Evolutionary conservation across 2,113 vertebrate genomes (phyloP).

Genomic region (Acrocephalus arundinaceus): DNA sequence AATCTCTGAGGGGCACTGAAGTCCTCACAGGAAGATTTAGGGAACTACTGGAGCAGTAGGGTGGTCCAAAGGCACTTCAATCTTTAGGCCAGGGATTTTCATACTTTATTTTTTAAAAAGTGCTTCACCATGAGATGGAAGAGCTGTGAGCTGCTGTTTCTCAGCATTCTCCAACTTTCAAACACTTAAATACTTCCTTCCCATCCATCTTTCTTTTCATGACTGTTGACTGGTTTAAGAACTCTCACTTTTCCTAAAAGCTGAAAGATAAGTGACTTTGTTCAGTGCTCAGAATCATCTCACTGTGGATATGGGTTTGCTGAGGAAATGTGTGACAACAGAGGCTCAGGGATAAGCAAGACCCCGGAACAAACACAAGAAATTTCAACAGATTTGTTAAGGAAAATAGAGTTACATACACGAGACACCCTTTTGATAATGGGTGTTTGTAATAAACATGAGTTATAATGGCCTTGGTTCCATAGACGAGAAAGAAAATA

Average conservation of each 20-base stretch:
- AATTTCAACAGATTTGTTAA: background rate
- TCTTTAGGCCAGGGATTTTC: background rate
- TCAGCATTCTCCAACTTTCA: background rate
- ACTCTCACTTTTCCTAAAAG: background rate
- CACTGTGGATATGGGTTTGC: background rate
- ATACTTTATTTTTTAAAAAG: background rate
- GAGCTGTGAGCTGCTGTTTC: background rate
- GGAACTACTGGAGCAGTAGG: background rate
- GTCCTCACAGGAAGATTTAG: background rate
- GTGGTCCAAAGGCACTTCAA: background rate
- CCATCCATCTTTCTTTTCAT: background rate
- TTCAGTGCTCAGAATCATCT: background rate
- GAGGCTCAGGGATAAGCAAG: background rate
- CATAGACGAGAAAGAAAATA: background rate
- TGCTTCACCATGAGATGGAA: slow-evolving; percentile 15
- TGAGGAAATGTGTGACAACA: background rate
- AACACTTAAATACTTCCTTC: background rate
- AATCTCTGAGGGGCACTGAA: background rate
- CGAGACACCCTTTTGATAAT: background rate
- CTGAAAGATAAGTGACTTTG: background rate
- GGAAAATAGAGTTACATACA: background rate
- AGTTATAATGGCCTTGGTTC: background rate
- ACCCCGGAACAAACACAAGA: background rate
- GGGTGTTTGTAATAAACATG: background rate
- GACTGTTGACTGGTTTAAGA: background rate